phyloP scores from a whole-genome alignment of 2,797 vertebrate species.

The Diplodus sargus region DNA sequence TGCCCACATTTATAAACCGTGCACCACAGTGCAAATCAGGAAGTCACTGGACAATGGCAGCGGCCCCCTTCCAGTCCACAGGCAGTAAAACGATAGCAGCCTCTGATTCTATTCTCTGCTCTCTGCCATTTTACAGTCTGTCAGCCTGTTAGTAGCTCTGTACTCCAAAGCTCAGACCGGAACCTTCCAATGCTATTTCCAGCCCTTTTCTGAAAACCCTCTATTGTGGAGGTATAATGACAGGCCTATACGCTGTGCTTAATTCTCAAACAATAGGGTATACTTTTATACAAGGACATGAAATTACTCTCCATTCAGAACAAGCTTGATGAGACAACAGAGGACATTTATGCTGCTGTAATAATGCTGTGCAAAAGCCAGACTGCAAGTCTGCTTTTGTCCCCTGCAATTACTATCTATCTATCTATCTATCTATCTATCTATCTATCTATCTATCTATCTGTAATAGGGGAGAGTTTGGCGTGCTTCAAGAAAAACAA shows the following conservation, averaged over 20 bases:
- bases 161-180: conserved; percentile 82
- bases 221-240: conserved; percentile 88
- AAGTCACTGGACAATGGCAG: conserved; percentile 81
- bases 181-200: conserved; percentile 85
- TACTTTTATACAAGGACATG: conserved; percentile 84
- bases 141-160: conserved; percentile 77
- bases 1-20: conserved; percentile 66
- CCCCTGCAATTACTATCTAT: conserved; percentile 38
- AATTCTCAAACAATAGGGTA: conserved; percentile 90
- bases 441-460: conserved; percentile 35
- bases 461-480: conserved; percentile 41
- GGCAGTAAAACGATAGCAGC: conserved; percentile 78
- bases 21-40: conserved; percentile 75
- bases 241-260: conserved; percentile 85
- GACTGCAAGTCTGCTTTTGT: conserved; percentile 49
- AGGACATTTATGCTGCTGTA: conserved; percentile 64
- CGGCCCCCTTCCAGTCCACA: conserved; percentile 77
- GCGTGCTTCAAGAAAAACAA: conserved; percentile 51
- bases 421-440: conserved; percentile 34
- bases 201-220: conserved; percentile 83
- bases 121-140: conserved; percentile 82
- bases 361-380: conserved; percentile 65
- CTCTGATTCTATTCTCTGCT: conserved; percentile 82
- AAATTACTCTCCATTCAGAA: conserved; percentile 82
- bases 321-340: conserved; percentile 73